Evolutionary conservation across 2,797 vertebrate genomes (phyloP), one percentile per base, ranked within the genome.

Genomic region (Strix occidentalis): DNA sequence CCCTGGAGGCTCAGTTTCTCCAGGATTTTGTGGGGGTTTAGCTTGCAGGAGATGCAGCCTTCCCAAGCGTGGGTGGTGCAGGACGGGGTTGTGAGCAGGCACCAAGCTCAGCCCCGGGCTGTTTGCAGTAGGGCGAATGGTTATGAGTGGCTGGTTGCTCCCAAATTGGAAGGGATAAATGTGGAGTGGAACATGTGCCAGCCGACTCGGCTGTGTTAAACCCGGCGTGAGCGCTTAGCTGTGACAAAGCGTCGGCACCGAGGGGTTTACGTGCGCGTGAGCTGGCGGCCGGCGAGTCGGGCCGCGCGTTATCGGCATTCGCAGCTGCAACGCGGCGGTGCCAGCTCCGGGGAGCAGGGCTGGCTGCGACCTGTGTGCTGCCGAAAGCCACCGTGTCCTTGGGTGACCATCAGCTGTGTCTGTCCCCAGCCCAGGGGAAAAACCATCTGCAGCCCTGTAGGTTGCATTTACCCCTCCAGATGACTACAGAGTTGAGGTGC

Each of bases 301-400:
- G 85, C 75, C 6, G 1, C 2, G 57, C 25, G 31, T 88, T 77
- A n/a, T 60, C 19, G 5, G 29, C 23, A 4, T 5, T 8, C 2
- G 1, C 89, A 89, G 89, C 80, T 83, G 83, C 41, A 14, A 56
- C 45, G 57, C 4, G 2, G 24, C 0, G 1, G 19, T 1, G 4
- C 12, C 1, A 8, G 66, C 61, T 80, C 60, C 1, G 0, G 46
- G 46, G 46, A 85, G 54, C 8, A 0, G 41, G 28, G 24, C 70
- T 50, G 53, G n/a, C 56, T 29, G 39, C 18, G 58, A 87, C 53
- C 72, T 4, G 12, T 0, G 2, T 11, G 11, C 39, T 54, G 65
- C 26, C 7, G 0, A 65, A 51, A 84, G 61, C 54, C 75, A 53
- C 18, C 3, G 0, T 0, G 2, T 33, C 94, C 75, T 46, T 2